Base-by-base conservation (phyloP, 2,113 vertebrate genomes). In the Scomber scombrus region DNA sequence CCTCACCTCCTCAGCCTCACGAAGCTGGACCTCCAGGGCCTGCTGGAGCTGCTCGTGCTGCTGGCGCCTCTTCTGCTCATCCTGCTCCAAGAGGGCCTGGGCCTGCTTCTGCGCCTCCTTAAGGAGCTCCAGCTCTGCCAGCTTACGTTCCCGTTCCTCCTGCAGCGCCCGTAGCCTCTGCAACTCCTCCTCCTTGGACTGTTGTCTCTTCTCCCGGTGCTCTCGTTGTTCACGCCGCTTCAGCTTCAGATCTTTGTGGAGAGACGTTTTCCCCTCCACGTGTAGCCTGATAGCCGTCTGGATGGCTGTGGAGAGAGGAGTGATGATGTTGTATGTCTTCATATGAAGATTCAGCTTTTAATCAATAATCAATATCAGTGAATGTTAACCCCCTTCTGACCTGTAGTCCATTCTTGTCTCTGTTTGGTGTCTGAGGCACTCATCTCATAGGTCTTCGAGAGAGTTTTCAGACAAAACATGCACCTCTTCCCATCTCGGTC, bases 401-500 rank as follows among this genome's bases (percentile, higher is more conserved):
- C 97, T 63, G 97, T 88, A 0, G 96, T 98, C 98, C 98, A 99
- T 81, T 99, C 98, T 89, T 99, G 97, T 76, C 97, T 95, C 89
- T 99, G 97, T 85, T 96, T 97, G 45, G 97, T 98, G 95, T 99
- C 97, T 0, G 97, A 97, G 54, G 97, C 97, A 0, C 97, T 98
- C 97, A 99, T 99, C 94, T 99, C 98, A 2, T 97, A 97, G 0
- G 96, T 97, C 89, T 97, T 98, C 64, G 95, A 95, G 0, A 94
- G 85, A 0, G 97, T 98, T 93, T 98, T 99, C 77, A 99, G 95
- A 2, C 97, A 98, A 93, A 99, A 99, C 97, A 99, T 97, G 91
- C 97, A 99, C 31, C 97, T 96, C 89, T 98, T 98, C 55, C 98
- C 97, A 15, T 99, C 98, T 16, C 95, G 93, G 84, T 99, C 97